phyloP scores from a whole-genome alignment of 37 sponge, comb jelly and placozoan genomes.

The Geodia barretti region DNA sequence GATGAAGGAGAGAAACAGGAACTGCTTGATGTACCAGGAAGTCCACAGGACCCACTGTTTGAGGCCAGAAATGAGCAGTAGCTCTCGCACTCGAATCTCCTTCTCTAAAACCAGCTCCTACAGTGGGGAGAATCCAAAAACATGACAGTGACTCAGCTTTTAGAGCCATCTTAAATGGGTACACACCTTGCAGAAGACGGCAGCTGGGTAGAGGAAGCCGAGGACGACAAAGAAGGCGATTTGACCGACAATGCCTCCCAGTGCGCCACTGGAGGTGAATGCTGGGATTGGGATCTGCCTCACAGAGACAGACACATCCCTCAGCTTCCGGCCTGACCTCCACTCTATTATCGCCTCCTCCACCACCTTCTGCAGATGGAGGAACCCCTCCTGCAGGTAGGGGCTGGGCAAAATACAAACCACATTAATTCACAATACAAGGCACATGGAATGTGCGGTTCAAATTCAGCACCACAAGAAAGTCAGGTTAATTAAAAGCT shows the following conservation, averaged over 20 bases:
- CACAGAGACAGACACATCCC: slow-evolving; percentile 7
- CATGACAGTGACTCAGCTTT: not conserved
- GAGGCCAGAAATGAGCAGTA: slow-evolving; percentile 99
- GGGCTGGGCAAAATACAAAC: slow-evolving; percentile 8
- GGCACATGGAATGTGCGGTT: not conserved
- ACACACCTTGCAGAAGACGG: slow-evolving; percentile 56
- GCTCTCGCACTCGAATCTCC: slow-evolving; percentile 81
- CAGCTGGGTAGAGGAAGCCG: slow-evolving; percentile 87
- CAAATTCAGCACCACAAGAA: too few species aligned
- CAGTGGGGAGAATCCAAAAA: not conserved
- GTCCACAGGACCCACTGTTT: slow-evolving; percentile 63
- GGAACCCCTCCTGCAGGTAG: slow-evolving; percentile 79
- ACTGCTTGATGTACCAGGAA: slow-evolving; percentile 88
- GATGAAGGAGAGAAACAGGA: slow-evolving; percentile 80
- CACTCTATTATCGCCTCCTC: slow-evolving; percentile 63
- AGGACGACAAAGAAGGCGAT: slow-evolving; percentile 88
- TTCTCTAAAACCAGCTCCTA: slow-evolving; percentile 83
- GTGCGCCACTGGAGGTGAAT: slow-evolving; percentile 23
- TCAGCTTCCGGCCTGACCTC: slow-evolving; percentile 20
- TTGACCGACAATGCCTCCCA: slow-evolving; percentile 30
- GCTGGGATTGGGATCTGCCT: not conserved
- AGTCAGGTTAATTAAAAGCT: too few species aligned
- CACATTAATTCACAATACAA: too few species aligned
- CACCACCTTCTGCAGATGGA: slow-evolving; percentile 75
- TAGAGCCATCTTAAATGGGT: not conserved